Conservation (phyloP, 2,888 invertebrate species). For the Dorcus parallelipipedus region DNA sequence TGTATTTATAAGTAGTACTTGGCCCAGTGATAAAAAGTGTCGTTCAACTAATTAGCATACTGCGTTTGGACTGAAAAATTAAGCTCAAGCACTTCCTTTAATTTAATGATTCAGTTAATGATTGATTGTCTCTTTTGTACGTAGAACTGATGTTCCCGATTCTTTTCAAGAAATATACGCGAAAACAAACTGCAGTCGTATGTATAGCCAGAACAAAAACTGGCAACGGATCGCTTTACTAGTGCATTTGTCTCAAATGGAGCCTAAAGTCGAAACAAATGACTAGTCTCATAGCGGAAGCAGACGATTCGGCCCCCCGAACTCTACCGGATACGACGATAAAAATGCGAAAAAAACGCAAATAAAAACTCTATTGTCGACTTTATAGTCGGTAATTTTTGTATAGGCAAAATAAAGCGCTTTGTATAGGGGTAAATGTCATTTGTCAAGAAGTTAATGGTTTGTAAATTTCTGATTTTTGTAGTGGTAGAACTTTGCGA, state of each 20-base stretch:
- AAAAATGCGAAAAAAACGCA: conserved; percentile 42
- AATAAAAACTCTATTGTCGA: conserved; percentile 33
- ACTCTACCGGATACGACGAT: conserved; percentile 38
- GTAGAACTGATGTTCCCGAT: too few species aligned
- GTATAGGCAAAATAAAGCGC: conserved; percentile 38
- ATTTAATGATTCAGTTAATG: too few species aligned
- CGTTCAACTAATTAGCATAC: too few species aligned
- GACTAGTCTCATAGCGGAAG: conserved; percentile 35
- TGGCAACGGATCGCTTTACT: conserved; percentile 19
- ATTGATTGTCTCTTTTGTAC: too few species aligned
- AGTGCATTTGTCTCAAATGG: conserved; percentile 37
- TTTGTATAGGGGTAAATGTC: conserved; percentile 28
- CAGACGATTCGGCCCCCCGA: conserved; percentile 31
- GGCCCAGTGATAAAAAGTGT: too few species aligned
- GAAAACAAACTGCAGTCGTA: too few species aligned
- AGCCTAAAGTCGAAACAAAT: conserved; percentile 40
- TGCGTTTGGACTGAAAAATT: too few species aligned
- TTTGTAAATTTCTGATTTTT: conserved; percentile 54
- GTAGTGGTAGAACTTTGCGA: neutral
- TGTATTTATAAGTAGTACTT: too few species aligned
- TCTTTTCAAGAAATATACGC: too few species aligned
- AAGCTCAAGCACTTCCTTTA: too few species aligned
- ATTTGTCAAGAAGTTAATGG: conserved; percentile 63
- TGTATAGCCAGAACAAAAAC: conserved; percentile 2
- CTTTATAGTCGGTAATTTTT: conserved; percentile 35